Evolutionary conservation across 2,888 invertebrate species (phyloP).

Genomic region (Pterobdella sp.): DNA sequence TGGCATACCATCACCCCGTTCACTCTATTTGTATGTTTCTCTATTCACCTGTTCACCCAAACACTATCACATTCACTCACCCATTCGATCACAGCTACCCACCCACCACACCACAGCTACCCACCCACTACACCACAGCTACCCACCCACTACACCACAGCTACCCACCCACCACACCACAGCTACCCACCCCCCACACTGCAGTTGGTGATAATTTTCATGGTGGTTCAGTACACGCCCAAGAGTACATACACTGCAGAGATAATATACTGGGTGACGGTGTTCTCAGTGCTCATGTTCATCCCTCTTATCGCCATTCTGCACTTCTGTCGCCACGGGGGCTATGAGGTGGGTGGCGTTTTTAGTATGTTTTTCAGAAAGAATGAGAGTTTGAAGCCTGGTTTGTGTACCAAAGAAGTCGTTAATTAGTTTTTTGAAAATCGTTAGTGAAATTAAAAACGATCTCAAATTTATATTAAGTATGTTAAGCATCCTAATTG

Average conservation of each 20-base stretch:
- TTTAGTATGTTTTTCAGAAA: background rate
- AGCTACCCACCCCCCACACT: background rate
- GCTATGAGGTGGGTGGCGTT: slow-evolving; percentile 42
- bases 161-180: background rate
- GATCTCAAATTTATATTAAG: background rate
- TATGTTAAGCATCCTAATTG: too few species aligned
- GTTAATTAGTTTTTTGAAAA: background rate
- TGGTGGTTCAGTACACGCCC: slow-evolving; percentile 24
- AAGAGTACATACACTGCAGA: slow-evolving; percentile 38
- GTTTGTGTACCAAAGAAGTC: too few species aligned
- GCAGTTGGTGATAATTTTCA: slow-evolving; percentile 31
- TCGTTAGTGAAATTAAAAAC: too few species aligned
- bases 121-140: background rate
- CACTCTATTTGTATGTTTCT: slow-evolving; percentile 42
- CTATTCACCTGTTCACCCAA: too few species aligned
- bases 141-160: background rate
- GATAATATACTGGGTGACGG: slow-evolving; percentile 49
- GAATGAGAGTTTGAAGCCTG: too few species aligned
- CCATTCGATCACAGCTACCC: background rate
- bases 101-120: background rate
- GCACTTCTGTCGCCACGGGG: slow-evolving; percentile 46
- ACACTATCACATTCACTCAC: background rate
- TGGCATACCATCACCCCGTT: slow-evolving; percentile 46
- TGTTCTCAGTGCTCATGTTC: slow-evolving; percentile 44
- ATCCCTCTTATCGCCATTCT: slow-evolving; percentile 44